A percentile compares a stretch with the other conserved stretches of the same genome.
Evolutionary conservation across 2,113 vertebrate species (phyloP).

Genomic region (Fukomys damarensis): DNA sequence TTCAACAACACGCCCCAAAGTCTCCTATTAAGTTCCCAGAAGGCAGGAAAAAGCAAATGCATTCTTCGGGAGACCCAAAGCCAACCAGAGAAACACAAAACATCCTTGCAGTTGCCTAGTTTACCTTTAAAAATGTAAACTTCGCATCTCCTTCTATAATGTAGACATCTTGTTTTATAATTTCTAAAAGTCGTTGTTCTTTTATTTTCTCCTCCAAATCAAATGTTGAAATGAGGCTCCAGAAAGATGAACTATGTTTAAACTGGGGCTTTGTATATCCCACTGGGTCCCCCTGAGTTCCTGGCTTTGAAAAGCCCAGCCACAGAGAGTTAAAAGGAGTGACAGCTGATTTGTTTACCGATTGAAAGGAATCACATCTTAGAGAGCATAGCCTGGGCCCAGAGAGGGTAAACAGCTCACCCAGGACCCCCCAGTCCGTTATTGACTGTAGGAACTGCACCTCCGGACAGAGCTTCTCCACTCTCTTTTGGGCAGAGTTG

Average conservation of each 20-base stretch:
- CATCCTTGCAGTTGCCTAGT: not conserved
- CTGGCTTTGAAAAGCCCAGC: not conserved
- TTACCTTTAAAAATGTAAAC: not conserved
- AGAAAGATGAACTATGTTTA: not conserved
- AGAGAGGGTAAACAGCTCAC: not conserved
- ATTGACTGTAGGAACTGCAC: not conserved
- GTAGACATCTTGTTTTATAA: not conserved
- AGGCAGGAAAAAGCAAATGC: not conserved
- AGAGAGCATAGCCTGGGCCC: not conserved
- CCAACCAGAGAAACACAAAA: not conserved
- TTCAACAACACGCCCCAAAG: not conserved
- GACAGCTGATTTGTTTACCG: not conserved
- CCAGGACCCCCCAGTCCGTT: not conserved
- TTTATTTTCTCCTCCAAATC: not conserved
- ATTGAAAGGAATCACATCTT: not conserved
- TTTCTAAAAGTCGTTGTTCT: not conserved
- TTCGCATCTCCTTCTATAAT: not conserved
- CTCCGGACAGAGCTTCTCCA: not conserved
- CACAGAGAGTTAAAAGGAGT: not conserved
- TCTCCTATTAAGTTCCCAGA: not conserved
- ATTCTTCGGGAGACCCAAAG: not conserved
- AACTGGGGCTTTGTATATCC: not conserved
- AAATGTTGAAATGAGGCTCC: slow-evolving; percentile 20
- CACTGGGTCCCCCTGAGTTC: not conserved
- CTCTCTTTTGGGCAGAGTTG: not conserved